Conservation (phyloP, 2,113 vertebrate genomes). For the Sinocyclocheilus anshuiensis region DNA sequence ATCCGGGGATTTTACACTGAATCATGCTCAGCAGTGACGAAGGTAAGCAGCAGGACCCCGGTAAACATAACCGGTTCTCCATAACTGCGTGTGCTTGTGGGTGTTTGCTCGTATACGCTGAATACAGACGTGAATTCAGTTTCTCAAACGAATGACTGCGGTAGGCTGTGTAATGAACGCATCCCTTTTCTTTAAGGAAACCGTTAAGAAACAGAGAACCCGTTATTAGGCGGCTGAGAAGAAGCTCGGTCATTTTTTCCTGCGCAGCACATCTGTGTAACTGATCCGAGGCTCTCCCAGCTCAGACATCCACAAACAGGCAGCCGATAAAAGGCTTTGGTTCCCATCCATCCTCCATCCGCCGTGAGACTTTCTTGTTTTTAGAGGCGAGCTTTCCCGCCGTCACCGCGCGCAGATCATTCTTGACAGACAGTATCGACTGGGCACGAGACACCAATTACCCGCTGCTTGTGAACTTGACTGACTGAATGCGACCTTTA, state of each 20-base stretch:
- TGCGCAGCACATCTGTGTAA: constrained; percentile 31
- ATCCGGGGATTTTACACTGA: constrained; percentile 32
- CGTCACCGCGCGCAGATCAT: constrained; percentile 20
- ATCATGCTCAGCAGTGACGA: constrained; percentile 26
- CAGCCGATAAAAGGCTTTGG: neutral
- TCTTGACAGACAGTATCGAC: constrained; percentile 44
- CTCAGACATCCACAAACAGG: constrained; percentile 18
- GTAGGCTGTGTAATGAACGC: neutral
- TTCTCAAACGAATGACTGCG: constrained; percentile 1
- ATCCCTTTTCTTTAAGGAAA: neutral
- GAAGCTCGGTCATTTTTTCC: constrained; percentile 2
- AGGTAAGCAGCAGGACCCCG: constrained; percentile 25
- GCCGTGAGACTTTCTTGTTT: neutral
- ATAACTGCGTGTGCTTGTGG: constrained; percentile 7
- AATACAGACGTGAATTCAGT: neutral
- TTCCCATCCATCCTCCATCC: neutral
- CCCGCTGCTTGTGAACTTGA: constrained; percentile 25
- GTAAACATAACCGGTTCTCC: constrained; percentile 22
- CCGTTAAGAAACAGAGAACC: neutral
- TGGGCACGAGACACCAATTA: constrained; percentile 35
- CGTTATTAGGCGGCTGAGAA: neutral
- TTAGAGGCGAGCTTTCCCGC: constrained; percentile 7
- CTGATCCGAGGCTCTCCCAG: constrained; percentile 5
- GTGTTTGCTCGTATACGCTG: constrained; percentile 17
- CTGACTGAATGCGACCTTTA: constrained; percentile 33